Evolutionary conservation across 2,113 vertebrate species (phyloP), one percentile per base, ranked within the genome.

Genomic region (Pterocles gutturalis): DNA sequence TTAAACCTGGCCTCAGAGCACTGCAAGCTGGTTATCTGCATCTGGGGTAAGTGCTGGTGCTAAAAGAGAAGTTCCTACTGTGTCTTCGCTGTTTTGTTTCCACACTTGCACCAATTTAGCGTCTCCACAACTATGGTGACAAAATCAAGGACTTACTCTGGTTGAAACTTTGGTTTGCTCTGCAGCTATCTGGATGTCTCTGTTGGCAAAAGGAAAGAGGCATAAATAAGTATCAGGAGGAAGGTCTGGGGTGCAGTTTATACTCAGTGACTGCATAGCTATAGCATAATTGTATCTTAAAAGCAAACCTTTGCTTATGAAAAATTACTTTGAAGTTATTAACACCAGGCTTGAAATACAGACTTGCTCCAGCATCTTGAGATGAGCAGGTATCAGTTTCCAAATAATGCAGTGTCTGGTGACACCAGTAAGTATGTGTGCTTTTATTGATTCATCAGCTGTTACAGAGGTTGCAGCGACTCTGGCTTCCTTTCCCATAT

Each of bases 91-190:
- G 7, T 21, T 83, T 58, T 53, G 22, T 91, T 93, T 91, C 43
- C 38, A 64, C 2, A 1, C 20, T 33, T 82, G 26, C 1, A 28
- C 33, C 12, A 18, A 0, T 79, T 79, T 29, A 2, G 60, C 84
- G 20, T 51, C 43, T 7, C 11, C 2, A 1, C 9, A 29, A 4
- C 22, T 46, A 4, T 0, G 0, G 25, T 55, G 55, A 62, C 25
- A 34, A 43, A 66, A n/a, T 33, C 0, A 4, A 58, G 21, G 43
- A 45, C 45, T 66, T 84, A 7, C 31, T 70, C 10, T 70, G 26
- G 6, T 34, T 91, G 41, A 64, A 83, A 33, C 45, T 75, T 51
- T 29, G 5, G 41, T 41, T 58, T 49, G 53, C 43, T 49, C 19
- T 49, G 31, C 24, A 43, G 51, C 18, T 26, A 5, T 43, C 29